These are phyloP conservation scores for Dynastes grantii DNA, from an alignment of 2,888 invertebrate genomes.

Conservation along the genomic window DNA sequence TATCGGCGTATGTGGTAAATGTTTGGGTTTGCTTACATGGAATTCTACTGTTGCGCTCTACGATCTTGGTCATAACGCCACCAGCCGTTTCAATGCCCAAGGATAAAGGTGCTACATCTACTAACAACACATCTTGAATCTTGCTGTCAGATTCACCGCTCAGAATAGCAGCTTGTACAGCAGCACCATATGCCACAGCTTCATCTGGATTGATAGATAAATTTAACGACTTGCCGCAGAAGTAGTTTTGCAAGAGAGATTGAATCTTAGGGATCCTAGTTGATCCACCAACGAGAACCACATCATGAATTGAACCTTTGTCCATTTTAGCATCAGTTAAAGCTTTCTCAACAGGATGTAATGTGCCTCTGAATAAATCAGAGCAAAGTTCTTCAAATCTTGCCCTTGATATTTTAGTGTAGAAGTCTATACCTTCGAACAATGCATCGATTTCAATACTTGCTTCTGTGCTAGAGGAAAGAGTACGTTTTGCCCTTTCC, in stretches of 20 bases:
- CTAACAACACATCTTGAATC: conserved; percentile 82
- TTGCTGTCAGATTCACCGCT: conserved; percentile 74
- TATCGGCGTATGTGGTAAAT: conserved; percentile 80
- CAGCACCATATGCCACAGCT: conserved; percentile 68
- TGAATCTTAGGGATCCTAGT: conserved; percentile 87
- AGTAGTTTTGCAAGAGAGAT: conserved; percentile 81
- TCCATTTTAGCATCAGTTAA: conserved; percentile 84
- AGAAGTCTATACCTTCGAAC: conserved; percentile 82
- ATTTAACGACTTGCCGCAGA: conserved; percentile 74
- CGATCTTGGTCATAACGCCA: conserved; percentile 82
- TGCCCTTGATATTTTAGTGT: conserved; percentile 81
- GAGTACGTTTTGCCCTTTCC: conserved; percentile 83
- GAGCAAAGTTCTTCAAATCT: conserved; percentile 84
- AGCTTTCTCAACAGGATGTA: conserved; percentile 83
- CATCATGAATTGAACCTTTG: conserved; percentile 83
- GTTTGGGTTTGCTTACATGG: conserved; percentile 74
- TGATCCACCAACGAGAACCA: conserved; percentile 87
- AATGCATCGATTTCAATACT: conserved; percentile 83
- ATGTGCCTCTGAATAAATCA: conserved; percentile 80
- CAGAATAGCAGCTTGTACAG: conserved; percentile 66
- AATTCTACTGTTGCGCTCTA: conserved; percentile 74
- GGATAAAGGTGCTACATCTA: conserved; percentile 80
- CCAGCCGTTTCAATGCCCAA: conserved; percentile 86
- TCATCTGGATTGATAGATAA: conserved; percentile 68
- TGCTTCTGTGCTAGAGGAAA: conserved; percentile 85